Conservation (phyloP, 1,140 invertebrate genomes). For the Cephus cinctus region DNA sequence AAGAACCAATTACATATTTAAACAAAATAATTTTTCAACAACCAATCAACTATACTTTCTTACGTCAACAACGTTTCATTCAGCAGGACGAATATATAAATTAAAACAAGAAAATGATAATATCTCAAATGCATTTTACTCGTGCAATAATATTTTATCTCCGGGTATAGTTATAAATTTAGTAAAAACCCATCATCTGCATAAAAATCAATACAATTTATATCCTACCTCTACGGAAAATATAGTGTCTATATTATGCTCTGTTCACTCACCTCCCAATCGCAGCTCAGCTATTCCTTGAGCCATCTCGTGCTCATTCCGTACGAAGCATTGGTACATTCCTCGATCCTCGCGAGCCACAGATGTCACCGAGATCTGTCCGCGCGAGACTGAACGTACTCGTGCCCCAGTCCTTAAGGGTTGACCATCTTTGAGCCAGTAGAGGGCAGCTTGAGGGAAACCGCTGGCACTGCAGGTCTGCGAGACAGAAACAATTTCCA, state of each 20-base stretch:
- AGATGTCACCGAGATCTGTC: conserved; percentile 63
- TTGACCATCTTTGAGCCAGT: conserved; percentile 65
- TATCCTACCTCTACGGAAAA: not conserved
- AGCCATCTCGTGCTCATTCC: conserved; percentile 67
- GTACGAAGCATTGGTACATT: conserved; percentile 82
- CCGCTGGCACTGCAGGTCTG: conserved; percentile 53
- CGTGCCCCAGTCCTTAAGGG: conserved; percentile 60
- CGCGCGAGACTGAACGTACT: conserved; percentile 54
- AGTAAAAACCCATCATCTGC: not conserved
- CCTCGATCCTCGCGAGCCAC: conserved; percentile 73
- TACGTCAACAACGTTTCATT: no score
- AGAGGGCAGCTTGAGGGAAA: conserved; percentile 52
- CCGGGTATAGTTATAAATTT: no score
- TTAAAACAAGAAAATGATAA: no score
- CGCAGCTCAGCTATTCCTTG: conserved; percentile 72
- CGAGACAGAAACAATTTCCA: no score
- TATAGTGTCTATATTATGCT: conserved; percentile 25
- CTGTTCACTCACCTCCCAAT: conserved; percentile 65
- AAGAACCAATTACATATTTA: no score
- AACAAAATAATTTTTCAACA: no score
- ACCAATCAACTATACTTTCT: no score
- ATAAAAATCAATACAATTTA: not conserved
- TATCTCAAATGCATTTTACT: no score
- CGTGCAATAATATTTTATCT: no score
- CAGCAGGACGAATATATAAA: no score